Evolutionary conservation across 2,113 vertebrate species (phyloP).

Genomic region (Hoplias malabaricus): DNA sequence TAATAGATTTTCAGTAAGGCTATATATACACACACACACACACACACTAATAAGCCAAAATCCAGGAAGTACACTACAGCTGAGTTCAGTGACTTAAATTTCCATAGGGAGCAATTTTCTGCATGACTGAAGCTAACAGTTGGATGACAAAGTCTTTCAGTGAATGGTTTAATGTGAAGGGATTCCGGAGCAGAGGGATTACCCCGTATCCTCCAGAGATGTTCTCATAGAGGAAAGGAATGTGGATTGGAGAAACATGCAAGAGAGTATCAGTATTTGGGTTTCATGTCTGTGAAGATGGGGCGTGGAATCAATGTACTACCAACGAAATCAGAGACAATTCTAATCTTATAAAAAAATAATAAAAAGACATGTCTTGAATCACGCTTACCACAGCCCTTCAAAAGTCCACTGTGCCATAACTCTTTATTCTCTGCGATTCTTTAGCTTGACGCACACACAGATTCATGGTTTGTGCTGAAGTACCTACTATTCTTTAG

Average conservation of each 20-base stretch:
- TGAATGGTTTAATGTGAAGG: neutral
- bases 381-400: too few species aligned
- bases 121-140: constrained; percentile 12
- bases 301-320: neutral
- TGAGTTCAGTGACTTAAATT: constrained; percentile 64
- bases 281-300: neutral
- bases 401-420: too few species aligned
- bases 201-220: neutral
- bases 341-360: too few species aligned
- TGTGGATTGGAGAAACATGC: neutral
- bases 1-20: neutral
- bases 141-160: constrained; percentile 14
- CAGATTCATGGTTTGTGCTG: too few species aligned
- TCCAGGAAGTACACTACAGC: constrained; percentile 49
- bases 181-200: constrained; percentile 3
- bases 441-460: too few species aligned
- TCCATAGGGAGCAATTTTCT: constrained; percentile 41
- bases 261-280: constrained; percentile 7
- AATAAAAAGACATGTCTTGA: too few species aligned
- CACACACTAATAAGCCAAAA: constrained; percentile 15
- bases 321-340: too few species aligned
- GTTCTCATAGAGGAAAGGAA: neutral
- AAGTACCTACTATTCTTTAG: too few species aligned
- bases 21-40: neutral
- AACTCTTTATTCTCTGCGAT: too few species aligned